Evolutionary conservation across 1,140 invertebrate species (phyloP).

Genomic region (Pseudomyrmex gracilis): DNA sequence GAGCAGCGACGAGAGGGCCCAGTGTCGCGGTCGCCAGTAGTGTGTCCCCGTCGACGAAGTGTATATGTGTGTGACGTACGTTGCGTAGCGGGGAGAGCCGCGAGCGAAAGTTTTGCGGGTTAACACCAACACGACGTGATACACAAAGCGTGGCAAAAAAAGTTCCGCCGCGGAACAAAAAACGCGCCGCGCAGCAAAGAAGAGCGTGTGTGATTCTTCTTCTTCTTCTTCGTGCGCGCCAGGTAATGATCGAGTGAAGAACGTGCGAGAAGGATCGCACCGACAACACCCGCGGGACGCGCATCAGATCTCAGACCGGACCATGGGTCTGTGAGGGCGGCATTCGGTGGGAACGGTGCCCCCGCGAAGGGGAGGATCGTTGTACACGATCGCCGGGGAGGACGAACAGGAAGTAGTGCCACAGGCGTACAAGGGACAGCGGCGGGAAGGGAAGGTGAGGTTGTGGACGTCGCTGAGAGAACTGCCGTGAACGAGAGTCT

Average conservation of each 20-base stretch:
- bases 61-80: no score
- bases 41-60: not conserved
- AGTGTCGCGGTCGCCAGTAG: not conserved
- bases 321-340: conserved; percentile 38
- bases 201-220: no score
- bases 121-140: not conserved
- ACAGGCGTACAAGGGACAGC: conserved; percentile 53
- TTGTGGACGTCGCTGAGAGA: conserved; percentile 15
- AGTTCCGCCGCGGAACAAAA: not conserved
- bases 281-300: not conserved
- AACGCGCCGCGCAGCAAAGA: not conserved
- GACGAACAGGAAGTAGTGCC: conserved; percentile 52
- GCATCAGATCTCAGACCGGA: not conserved
- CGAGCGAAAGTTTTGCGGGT: not conserved
- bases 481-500: not conserved
- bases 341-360: conserved; percentile 6
- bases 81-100: no score
- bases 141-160: not conserved
- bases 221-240: not conserved
- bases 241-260: conserved; percentile 39
- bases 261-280: no score
- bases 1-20: conserved; percentile 2
- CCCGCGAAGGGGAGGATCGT: not conserved
- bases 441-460: not conserved
- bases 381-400: not conserved